A percentile compares a stretch with the other conserved stretches of the same genome.
Evolutionary conservation across 1,140 invertebrate species (phyloP).

Genomic region (Rhopalosiphum maidis): DNA sequence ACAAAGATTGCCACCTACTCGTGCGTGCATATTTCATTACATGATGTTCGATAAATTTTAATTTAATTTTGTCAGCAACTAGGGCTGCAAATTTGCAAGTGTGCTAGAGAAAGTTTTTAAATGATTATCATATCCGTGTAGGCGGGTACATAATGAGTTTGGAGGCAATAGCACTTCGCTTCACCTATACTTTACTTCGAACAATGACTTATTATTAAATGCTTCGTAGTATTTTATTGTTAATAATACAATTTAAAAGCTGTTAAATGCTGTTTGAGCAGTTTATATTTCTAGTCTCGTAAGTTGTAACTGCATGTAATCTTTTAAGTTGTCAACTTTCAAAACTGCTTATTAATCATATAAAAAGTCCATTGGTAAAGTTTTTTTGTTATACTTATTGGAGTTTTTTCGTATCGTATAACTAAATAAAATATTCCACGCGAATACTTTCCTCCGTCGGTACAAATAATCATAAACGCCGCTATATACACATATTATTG

Average conservation of each 20-base stretch:
- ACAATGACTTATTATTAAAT: not conserved
- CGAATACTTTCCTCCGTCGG: not conserved
- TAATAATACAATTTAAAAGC: not conserved
- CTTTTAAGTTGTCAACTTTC: not conserved
- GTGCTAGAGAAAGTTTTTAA: not conserved
- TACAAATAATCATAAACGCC: not conserved
- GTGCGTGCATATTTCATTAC: too few relatives aligned
- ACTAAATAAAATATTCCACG: not conserved
- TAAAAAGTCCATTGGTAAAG: not conserved
- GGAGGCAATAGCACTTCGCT: not conserved
- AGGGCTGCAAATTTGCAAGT: not conserved
- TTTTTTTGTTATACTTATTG: not conserved
- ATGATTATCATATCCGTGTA: not conserved
- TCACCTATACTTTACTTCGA: not conserved
- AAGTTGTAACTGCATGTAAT: not conserved
- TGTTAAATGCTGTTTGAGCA: not conserved
- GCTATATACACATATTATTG: not conserved
- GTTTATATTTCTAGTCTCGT: not conserved
- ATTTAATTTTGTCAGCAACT: not conserved
- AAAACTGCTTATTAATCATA: not conserved
- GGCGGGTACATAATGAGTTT: not conserved
- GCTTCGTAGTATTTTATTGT: not conserved
- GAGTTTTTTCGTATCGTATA: not conserved
- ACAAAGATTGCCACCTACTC: too few relatives aligned
- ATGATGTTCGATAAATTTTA: not conserved